phyloP scores from a whole-genome alignment of 1,140 invertebrate genomes.

The Rhysida immarginata region DNA sequence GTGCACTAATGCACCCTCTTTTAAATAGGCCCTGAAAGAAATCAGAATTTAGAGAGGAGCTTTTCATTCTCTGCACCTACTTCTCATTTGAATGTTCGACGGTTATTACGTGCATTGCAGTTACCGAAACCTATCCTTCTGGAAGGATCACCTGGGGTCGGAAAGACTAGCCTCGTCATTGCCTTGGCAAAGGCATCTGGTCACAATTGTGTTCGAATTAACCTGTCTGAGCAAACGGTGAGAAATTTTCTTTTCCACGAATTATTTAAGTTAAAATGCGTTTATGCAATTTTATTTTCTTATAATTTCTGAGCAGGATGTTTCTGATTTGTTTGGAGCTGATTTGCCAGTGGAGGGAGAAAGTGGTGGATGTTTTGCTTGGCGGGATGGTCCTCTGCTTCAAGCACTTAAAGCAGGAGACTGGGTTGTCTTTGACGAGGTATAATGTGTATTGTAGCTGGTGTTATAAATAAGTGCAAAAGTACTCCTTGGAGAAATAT shows the following conservation, averaged over 20 bases:
- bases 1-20: too few species aligned
- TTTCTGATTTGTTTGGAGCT: constrained; percentile 93
- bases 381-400: constrained; percentile 90
- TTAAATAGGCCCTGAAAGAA: too few species aligned
- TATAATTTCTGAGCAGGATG: constrained; percentile 46
- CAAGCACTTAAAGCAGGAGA: constrained; percentile 77
- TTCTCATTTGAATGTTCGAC: constrained; percentile 62
- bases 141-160: constrained; percentile 95
- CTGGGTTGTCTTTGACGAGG: constrained; percentile 97
- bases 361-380: constrained; percentile 67
- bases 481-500: too few species aligned
- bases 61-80: constrained; percentile 70
- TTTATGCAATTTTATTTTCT: constrained; percentile 4
- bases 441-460: too few species aligned
- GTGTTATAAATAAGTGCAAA: too few species aligned
- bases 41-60: constrained; percentile 13
- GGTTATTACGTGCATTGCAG: constrained; percentile 73
- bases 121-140: constrained; percentile 77
- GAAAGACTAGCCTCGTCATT: constrained; percentile 87
- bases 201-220: constrained; percentile 71
- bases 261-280: too few species aligned
- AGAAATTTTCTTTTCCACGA: too few species aligned
- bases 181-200: constrained; percentile 77
- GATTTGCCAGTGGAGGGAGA: constrained; percentile 88
- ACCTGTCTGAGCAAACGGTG: constrained; percentile 96